Evolutionary conservation across 2,888 invertebrate genomes (phyloP).

Genomic region (Thera obeliscata): DNA sequence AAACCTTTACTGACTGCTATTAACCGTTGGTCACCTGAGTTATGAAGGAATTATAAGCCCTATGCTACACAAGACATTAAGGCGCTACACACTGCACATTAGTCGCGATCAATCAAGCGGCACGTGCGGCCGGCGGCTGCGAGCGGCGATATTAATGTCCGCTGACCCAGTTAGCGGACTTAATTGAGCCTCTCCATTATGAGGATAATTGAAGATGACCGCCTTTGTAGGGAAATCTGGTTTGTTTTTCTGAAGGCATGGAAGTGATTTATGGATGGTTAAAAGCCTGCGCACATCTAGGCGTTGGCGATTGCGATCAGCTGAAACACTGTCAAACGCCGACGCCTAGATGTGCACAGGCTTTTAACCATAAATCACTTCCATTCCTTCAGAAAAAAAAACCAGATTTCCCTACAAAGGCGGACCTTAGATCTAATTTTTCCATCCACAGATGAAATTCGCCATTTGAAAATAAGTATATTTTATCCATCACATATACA

Average conservation of each 20-base stretch:
- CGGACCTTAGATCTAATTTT: too few species aligned
- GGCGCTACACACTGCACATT: constrained; percentile 29
- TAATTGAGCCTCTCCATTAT: constrained; percentile 23
- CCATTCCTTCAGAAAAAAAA: constrained; percentile 9
- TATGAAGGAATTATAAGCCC: not conserved
- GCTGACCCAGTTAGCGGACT: constrained; percentile 31
- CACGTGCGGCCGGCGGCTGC: constrained; percentile 33
- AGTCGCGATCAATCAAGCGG: constrained; percentile 40
- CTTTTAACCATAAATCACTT: not conserved
- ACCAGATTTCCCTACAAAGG: constrained; percentile 14
- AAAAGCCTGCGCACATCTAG: too few species aligned
- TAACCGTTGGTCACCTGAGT: not conserved
- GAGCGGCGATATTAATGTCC: constrained; percentile 34
- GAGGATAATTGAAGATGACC: constrained; percentile 20
- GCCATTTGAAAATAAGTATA: too few species aligned
- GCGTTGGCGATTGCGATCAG: too few species aligned
- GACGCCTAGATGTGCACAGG: too few species aligned
- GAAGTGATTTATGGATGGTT: not conserved
- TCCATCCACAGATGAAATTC: too few species aligned
- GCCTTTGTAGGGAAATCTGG: constrained; percentile 12
- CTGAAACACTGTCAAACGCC: too few species aligned
- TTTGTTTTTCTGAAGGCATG: constrained; percentile 10
- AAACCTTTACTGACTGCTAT: too few species aligned
- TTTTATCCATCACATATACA: too few species aligned
- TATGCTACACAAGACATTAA: constrained; percentile 11